Conservation (phyloP, 2,888 invertebrate genomes). For the Eupsilia transversa region DNA sequence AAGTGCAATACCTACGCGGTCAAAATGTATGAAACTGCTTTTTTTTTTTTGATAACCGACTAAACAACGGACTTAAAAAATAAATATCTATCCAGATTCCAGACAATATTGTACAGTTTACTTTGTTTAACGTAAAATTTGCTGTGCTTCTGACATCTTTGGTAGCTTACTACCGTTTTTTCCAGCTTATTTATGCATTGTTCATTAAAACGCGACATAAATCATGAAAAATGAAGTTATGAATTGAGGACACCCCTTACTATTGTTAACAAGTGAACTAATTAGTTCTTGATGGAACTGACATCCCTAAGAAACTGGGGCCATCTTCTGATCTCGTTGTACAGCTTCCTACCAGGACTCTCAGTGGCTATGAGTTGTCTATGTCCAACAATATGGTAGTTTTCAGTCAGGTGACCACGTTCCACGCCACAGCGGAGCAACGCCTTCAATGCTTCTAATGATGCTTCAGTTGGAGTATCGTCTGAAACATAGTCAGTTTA, state of each 20-base stretch:
- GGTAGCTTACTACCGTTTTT: not conserved
- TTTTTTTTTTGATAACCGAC: too few relatives aligned
- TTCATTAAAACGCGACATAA: not conserved
- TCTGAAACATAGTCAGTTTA: conserved; percentile 81
- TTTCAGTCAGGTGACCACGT: conserved; percentile 88
- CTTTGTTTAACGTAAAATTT: not conserved
- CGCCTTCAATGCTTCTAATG: conserved; percentile 89
- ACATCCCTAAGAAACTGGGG: conserved; percentile 83
- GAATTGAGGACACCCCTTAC: not conserved
- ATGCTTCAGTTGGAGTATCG: conserved; percentile 89
- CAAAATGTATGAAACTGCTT: too few relatives aligned
- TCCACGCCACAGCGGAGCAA: conserved; percentile 91
- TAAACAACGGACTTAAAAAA: too few relatives aligned
- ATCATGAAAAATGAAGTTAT: not conserved
- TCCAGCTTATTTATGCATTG: not conserved
- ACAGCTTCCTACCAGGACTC: conserved; percentile 87
- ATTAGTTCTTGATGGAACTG: conserved; percentile 69
- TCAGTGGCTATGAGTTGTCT: conserved; percentile 83
- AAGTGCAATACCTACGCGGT: too few relatives aligned
- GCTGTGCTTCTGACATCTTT: not conserved
- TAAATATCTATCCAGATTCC: not conserved
- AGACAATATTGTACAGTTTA: not conserved
- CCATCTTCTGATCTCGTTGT: conserved; percentile 85
- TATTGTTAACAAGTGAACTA: not conserved
- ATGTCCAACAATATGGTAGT: conserved; percentile 92